These are phyloP conservation scores for Perca flavescens DNA, from an alignment of 2,113 vertebrate genomes.

Conservation along the genomic window DNA sequence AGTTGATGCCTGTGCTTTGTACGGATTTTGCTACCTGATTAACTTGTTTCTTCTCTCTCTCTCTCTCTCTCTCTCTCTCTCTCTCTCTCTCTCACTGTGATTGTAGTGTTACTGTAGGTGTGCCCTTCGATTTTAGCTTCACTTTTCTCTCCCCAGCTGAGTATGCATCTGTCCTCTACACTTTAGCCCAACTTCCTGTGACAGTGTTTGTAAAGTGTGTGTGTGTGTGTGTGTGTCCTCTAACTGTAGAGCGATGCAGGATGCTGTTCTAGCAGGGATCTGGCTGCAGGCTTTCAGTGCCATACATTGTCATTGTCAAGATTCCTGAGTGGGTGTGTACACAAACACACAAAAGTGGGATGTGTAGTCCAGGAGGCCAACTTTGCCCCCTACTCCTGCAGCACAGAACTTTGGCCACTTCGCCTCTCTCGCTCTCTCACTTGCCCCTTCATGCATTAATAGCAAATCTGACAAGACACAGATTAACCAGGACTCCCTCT, in stretches of 20 bases:
- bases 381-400: conserved; percentile 13
- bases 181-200: conserved; percentile 72
- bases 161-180: conserved; percentile 73
- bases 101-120: conserved; percentile 34
- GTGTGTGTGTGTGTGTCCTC: conserved; percentile 54
- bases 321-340: conserved; percentile 42
- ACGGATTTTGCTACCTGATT: conserved; percentile 46
- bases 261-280: conserved; percentile 70
- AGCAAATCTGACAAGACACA: conserved; percentile 25
- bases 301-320: conserved; percentile 79
- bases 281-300: conserved; percentile 80
- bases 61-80: not conserved
- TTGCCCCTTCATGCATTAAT: conserved; percentile 19
- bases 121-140: conserved; percentile 69
- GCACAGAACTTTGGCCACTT: conserved; percentile 26
- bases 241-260: conserved; percentile 70
- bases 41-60: conserved; percentile 29
- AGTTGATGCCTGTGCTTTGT: conserved; percentile 40
- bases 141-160: conserved; percentile 64
- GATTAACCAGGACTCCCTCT: conserved; percentile 11
- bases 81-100: conserved; percentile 9
- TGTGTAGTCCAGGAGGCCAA: not conserved
- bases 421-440: not conserved
- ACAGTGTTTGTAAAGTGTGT: conserved; percentile 50
- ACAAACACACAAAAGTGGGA: conserved; percentile 38